Percentiles rank a stretch among this genome's conserved stretches.
Evolutionary conservation across 2,888 invertebrate species (phyloP).

Genomic region (Drosophila hamatofila): DNA sequence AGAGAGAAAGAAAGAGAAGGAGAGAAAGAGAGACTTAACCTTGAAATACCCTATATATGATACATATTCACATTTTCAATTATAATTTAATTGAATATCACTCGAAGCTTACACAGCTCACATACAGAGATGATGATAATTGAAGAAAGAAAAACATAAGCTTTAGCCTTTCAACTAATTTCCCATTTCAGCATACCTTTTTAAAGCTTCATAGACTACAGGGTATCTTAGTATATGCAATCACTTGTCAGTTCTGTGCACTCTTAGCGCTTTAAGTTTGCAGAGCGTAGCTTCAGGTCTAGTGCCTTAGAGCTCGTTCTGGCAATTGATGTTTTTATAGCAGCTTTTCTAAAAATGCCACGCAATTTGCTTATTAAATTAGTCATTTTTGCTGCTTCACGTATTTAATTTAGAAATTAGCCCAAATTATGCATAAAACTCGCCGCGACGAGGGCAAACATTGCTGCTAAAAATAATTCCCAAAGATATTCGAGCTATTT

Average conservation of each 20-base stretch:
- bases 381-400: conserved; percentile 24
- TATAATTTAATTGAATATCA: neutral
- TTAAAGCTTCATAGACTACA: neutral
- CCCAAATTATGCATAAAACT: conserved; percentile 53
- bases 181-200: neutral
- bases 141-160: neutral
- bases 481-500: conserved; percentile 31
- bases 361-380: conserved; percentile 61
- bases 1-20: neutral
- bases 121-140: neutral
- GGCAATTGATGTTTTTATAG: conserved; percentile 16
- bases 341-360: conserved; percentile 8
- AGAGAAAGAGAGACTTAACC: conserved; percentile 13
- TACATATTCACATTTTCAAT: neutral
- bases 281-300: neutral
- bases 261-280: conserved; percentile 14
- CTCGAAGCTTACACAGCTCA: neutral
- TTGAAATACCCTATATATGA: conserved; percentile 26
- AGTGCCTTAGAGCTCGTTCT: neutral
- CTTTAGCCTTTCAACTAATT: neutral
- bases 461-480: conserved; percentile 50
- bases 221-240: conserved; percentile 8
- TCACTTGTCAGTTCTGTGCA: conserved; percentile 6
- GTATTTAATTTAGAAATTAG: conserved; percentile 69
- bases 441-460: conserved; percentile 6